phyloP scores from a whole-genome alignment of 2,113 vertebrate species.

The Onychostruthus taczanowskii region DNA sequence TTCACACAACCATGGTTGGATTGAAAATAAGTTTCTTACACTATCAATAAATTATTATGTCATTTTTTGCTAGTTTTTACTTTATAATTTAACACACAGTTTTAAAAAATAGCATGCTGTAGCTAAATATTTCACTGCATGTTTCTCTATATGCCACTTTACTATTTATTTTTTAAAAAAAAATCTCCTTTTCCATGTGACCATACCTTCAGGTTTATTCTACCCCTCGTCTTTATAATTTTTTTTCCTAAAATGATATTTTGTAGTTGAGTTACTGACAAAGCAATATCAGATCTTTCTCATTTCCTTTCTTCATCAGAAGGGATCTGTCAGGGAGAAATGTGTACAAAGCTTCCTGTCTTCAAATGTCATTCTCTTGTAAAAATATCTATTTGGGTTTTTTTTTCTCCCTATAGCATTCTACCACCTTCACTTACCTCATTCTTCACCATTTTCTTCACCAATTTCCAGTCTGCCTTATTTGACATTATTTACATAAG shows the following conservation, averaged over 20 bases:
- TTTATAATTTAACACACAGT: neutral
- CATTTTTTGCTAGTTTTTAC: neutral
- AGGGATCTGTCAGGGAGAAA: neutral
- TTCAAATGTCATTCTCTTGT: neutral
- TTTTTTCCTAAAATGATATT: neutral
- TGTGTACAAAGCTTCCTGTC: neutral
- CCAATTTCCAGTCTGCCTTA: neutral
- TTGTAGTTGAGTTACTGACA: neutral
- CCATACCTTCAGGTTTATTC: neutral
- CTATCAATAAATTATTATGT: neutral
- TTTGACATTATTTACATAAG: neutral
- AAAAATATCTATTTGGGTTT: neutral
- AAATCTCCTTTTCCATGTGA: neutral
- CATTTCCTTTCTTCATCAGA: neutral
- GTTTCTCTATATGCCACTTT: neutral
- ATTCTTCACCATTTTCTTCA: neutral
- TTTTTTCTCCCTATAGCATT: neutral
- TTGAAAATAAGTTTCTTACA: neutral
- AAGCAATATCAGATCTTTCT: neutral
- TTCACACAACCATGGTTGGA: neutral
- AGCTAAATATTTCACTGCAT: neutral
- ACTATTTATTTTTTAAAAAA: neutral
- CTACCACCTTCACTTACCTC: neutral
- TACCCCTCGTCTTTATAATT: neutral
- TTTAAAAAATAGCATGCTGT: neutral